A percentile compares a stretch with the other conserved stretches of the same genome.
Evolutionary conservation across 1,140 invertebrate species (phyloP).

Genomic region (Drosophila sp.): DNA sequence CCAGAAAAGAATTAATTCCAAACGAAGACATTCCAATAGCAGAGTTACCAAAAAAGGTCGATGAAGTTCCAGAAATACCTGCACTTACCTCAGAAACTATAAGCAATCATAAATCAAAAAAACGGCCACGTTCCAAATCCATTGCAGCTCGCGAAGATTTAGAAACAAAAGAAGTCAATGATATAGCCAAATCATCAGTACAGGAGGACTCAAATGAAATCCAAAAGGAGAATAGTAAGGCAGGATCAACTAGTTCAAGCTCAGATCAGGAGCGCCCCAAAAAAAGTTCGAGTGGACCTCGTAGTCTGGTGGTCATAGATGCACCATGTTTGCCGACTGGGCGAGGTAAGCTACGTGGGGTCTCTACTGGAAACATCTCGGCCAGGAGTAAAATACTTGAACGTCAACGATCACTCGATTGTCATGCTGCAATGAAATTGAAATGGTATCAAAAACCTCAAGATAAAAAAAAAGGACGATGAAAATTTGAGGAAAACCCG

Average conservation of each 20-base stretch:
- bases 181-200: not conserved
- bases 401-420: conserved; percentile 40
- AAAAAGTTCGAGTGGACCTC: conserved; percentile 24
- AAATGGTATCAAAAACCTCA: conserved; percentile 67
- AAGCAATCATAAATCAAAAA: not conserved
- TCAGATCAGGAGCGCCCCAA: not conserved
- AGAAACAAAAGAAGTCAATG: not conserved
- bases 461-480: conserved; percentile 45
- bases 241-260: not conserved
- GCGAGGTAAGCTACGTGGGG: conserved; percentile 58
- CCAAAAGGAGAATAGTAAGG: not conserved
- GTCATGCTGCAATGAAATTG: conserved; percentile 36
- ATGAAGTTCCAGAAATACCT: not conserved
- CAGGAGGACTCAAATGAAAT: not conserved
- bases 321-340: conserved; percentile 53
- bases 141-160: not conserved
- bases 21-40: no score
- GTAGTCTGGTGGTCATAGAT: conserved; percentile 35
- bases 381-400: conserved; percentile 15
- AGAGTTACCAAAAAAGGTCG: not conserved
- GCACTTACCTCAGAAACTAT: not conserved
- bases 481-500: conserved; percentile 51
- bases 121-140: not conserved
- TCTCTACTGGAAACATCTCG: conserved; percentile 29
- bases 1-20: not conserved